Evolutionary conservation across 2,797 vertebrate species (phyloP).

Genomic region (Hipposideros larvatus): DNA sequence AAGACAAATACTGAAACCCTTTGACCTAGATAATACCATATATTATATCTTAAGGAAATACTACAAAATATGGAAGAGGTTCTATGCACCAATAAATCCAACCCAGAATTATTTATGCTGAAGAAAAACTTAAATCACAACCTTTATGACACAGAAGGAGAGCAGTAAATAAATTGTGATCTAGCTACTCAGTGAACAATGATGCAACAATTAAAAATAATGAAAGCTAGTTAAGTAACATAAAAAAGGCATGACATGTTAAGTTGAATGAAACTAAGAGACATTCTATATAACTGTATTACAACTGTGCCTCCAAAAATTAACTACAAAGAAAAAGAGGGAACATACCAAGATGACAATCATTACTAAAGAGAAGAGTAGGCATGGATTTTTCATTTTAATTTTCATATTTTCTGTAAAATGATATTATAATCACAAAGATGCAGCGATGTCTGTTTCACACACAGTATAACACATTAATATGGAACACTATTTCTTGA

Average conservation of each 20-base stretch:
- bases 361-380: neutral
- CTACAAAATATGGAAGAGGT: conserved; percentile 46
- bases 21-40: neutral
- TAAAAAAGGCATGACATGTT: neutral
- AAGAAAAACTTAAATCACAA: conserved; percentile 3
- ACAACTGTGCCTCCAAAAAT: neutral
- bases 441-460: neutral
- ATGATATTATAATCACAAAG: neutral
- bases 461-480: neutral
- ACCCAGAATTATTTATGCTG: neutral
- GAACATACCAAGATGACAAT: neutral
- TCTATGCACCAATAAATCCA: neutral
- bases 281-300: neutral
- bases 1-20: conserved; percentile 50
- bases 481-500: neutral
- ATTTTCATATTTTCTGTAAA: conserved; percentile 51
- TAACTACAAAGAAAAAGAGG: neutral
- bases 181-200: neutral
- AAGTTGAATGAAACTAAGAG: neutral
- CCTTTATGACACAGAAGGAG: neutral
- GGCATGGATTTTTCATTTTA: neutral
- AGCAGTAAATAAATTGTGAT: neutral
- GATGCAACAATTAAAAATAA: neutral
- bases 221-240: neutral
- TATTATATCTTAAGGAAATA: conserved; percentile 46